Evolutionary conservation across 1,140 invertebrate genomes (phyloP).

Genomic region (Tetragnatha versicolor): DNA sequence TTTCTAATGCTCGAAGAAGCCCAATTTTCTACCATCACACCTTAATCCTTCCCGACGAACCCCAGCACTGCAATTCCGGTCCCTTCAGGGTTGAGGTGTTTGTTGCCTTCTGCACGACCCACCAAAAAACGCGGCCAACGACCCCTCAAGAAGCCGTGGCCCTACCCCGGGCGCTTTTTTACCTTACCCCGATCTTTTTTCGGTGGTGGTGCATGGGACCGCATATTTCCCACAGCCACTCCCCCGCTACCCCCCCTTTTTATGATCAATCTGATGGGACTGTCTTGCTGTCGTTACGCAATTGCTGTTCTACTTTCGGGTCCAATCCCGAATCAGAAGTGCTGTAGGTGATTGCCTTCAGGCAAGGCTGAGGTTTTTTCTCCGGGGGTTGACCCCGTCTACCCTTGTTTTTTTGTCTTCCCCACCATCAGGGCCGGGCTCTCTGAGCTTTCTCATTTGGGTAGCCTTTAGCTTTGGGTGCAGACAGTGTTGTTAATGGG

Average conservation of each 20-base stretch:
- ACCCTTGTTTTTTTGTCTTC: neutral
- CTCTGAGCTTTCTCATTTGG: too few relatives aligned
- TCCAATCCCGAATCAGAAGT: slow-evolving; percentile 22
- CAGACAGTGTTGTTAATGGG: too few relatives aligned
- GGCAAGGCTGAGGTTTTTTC: slow-evolving; percentile 4
- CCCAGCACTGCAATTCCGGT: neutral
- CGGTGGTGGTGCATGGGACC: neutral
- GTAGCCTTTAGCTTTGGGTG: too few relatives aligned
- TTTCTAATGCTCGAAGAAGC: too few relatives aligned
- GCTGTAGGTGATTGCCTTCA: neutral
- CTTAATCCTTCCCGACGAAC: too few relatives aligned
- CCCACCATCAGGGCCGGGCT: neutral
- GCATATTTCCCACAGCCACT: slow-evolving; percentile 48
- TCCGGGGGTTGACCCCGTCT: slow-evolving; percentile 4
- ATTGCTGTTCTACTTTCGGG: slow-evolving; percentile 46
- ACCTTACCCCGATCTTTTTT: slow-evolving; percentile 19
- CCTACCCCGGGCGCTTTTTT: slow-evolving; percentile 12
- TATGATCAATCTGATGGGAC: slow-evolving; percentile 25
- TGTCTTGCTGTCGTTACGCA: slow-evolving; percentile 39
- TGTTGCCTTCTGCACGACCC: neutral
- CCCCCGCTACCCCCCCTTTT: slow-evolving; percentile 23
- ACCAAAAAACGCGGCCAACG: slow-evolving; percentile 29
- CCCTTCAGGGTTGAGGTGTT: slow-evolving; percentile 26
- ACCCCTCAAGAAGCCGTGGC: too few relatives aligned
- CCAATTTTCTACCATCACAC: too few relatives aligned